A percentile compares a stretch with the other conserved stretches of the same genome.
Evolutionary conservation across 2,888 invertebrate genomes (phyloP).

Genomic region (Mesorhabditis belari): DNA sequence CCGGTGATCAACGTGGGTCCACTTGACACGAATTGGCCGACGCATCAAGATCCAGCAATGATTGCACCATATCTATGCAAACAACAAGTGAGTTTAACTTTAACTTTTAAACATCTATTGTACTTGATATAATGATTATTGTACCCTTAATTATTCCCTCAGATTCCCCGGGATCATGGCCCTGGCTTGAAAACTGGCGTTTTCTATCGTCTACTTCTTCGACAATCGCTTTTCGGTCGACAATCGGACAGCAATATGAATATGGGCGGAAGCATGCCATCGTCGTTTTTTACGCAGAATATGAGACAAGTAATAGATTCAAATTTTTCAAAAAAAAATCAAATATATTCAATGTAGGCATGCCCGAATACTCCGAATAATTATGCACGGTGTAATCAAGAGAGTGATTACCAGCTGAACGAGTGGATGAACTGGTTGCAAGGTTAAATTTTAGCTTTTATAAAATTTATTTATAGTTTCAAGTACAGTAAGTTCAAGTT

Average conservation of each 20-base stretch:
- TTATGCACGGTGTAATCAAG: slow-evolving; percentile 47
- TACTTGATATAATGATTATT: neutral
- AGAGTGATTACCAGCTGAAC: slow-evolving; percentile 47
- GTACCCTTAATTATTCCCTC: slow-evolving; percentile 1
- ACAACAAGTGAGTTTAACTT: slow-evolving; percentile 29
- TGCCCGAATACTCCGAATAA: slow-evolving; percentile 44
- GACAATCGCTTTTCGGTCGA: slow-evolving; percentile 49
- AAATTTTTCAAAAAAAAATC: neutral
- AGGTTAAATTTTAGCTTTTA: slow-evolving; percentile 4
- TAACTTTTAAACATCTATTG: neutral
- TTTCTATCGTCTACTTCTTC: slow-evolving; percentile 46
- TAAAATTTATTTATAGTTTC: neutral
- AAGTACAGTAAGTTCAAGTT: neutral
- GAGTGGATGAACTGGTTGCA: slow-evolving; percentile 43
- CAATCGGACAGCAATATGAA: slow-evolving; percentile 41
- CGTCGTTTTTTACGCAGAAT: slow-evolving; percentile 42
- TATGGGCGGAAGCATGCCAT: slow-evolving; percentile 27
- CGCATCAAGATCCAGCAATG: slow-evolving; percentile 51
- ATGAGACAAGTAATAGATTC: slow-evolving; percentile 13
- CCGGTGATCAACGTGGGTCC: slow-evolving; percentile 52
- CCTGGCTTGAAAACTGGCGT: slow-evolving; percentile 48
- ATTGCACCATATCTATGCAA: slow-evolving; percentile 52
- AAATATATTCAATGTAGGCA: slow-evolving; percentile 25
- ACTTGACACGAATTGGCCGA: slow-evolving; percentile 51
- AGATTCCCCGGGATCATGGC: slow-evolving; percentile 42